phyloP scores from a whole-genome alignment of 2,797 vertebrate species.

The Melanotaenia maccullochi region DNA sequence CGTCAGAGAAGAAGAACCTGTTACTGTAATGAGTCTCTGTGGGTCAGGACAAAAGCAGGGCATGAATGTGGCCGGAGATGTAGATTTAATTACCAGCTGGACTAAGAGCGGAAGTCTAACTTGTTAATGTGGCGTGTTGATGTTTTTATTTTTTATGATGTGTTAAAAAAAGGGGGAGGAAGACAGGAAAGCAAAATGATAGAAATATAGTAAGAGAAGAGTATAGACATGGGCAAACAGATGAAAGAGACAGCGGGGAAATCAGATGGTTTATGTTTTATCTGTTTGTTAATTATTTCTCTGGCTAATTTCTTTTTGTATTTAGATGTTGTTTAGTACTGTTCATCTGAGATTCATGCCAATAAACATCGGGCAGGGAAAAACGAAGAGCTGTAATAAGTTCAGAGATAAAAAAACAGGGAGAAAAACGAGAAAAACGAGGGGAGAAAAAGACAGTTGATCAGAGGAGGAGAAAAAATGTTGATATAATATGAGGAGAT shows the following conservation, averaged over 20 bases:
- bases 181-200: background rate
- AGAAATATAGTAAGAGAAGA: constrained; percentile 20
- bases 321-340: constrained; percentile 53
- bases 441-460: constrained; percentile 11
- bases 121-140: constrained; percentile 13
- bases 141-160: background rate
- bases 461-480: background rate
- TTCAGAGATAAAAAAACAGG: constrained; percentile 11
- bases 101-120: constrained; percentile 17
- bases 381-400: constrained; percentile 26
- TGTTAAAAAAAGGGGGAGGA: background rate
- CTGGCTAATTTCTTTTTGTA: constrained; percentile 58
- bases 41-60: constrained; percentile 21
- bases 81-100: constrained; percentile 47
- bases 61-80: constrained; percentile 20
- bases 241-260: constrained; percentile 62
- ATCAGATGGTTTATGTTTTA: constrained; percentile 58
- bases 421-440: constrained; percentile 15
- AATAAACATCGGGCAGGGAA: constrained; percentile 56
- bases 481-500: background rate
- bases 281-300: constrained; percentile 70
- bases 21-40: constrained; percentile 44
- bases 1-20: constrained; percentile 31
- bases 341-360: constrained; percentile 59
- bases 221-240: constrained; percentile 48